Evolutionary conservation across 2,888 invertebrate genomes (phyloP).

Genomic region (Stratiomys singularior): DNA sequence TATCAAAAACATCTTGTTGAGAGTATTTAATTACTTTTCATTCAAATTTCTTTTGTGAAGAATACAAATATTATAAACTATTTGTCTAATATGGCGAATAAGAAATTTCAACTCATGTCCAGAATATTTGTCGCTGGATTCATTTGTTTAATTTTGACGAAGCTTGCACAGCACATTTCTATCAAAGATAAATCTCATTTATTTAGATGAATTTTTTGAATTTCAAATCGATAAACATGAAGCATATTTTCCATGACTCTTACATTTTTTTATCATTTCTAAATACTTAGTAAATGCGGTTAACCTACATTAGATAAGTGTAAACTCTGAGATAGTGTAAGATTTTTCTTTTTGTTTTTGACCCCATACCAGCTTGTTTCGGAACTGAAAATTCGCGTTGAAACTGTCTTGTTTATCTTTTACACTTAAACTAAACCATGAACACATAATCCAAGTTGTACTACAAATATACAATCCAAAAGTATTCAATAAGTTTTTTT

Average conservation of each 20-base stretch:
- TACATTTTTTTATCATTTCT: background rate
- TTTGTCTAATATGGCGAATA: no score
- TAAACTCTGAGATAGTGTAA: constrained; percentile 46
- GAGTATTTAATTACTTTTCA: no score
- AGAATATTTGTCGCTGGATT: no score
- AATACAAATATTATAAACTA: no score
- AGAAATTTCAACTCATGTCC: no score
- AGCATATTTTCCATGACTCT: no score
- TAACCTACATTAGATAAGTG: background rate
- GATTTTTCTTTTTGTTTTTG: constrained; percentile 57
- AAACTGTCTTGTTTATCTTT: constrained; percentile 44
- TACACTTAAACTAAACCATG: background rate
- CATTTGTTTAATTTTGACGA: no score
- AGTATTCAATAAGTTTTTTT: constrained; percentile 15
- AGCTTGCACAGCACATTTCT: constrained; percentile 13
- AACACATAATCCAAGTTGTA: constrained; percentile 6
- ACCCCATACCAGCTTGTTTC: constrained; percentile 65
- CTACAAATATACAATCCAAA: background rate
- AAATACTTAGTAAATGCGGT: background rate
- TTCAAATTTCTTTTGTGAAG: no score
- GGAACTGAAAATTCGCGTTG: constrained; percentile 46
- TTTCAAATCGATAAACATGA: no score
- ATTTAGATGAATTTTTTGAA: no score
- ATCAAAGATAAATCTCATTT: constrained; percentile 12
- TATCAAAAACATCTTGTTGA: no score